Evolutionary conservation across 1,140 invertebrate genomes (phyloP), one percentile per base, ranked within the genome.

Genomic region (Episyrphus balteatus): DNA sequence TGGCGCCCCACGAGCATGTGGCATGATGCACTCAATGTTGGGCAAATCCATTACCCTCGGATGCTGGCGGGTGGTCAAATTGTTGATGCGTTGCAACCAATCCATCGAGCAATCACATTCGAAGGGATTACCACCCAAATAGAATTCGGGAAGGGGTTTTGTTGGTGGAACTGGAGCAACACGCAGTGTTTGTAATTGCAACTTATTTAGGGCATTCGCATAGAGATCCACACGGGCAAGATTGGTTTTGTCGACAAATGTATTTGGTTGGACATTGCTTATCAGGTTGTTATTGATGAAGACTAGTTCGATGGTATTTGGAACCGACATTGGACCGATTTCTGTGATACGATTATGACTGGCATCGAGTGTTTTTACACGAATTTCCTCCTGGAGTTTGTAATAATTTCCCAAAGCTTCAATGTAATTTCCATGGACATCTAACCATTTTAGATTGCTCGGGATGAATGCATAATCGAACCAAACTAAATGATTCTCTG

Each of bases 101-200:
- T 92, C 88, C 87, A 92, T 91, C 45, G 82, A 82, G 71, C 90
- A 93, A 59, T 93, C 88, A 66, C 89, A 93, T 54, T 88, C 80
- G 68, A 92, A 91, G 1, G 88, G 86, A 69, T 93, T 93, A 1
- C 87, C 87, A 38, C 87, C 87, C 40, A 92, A 75, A 62, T 89
- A 90, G 62, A 92, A 88, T 64, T 91, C 88, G 0, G 88, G 88
- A 49, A 90, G 67, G 1, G 77, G 73, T 54, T 80, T 66, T 31
- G 81, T 78, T 12, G 74, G 69, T 26, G 80, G 77, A 51, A 87
- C 80, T 7, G 78, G 77, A n/a, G 78, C 76, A 50, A 92, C 70
- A 26, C 86, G 73, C 47, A 92, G 70, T 48, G 88, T 81, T 54
- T 85, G 83, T 49, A 90, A 68, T 53, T 91, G 86, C 70, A 93